phyloP scores from a whole-genome alignment of 2,888 invertebrate genomes.

The Crepidodera aurea region DNA sequence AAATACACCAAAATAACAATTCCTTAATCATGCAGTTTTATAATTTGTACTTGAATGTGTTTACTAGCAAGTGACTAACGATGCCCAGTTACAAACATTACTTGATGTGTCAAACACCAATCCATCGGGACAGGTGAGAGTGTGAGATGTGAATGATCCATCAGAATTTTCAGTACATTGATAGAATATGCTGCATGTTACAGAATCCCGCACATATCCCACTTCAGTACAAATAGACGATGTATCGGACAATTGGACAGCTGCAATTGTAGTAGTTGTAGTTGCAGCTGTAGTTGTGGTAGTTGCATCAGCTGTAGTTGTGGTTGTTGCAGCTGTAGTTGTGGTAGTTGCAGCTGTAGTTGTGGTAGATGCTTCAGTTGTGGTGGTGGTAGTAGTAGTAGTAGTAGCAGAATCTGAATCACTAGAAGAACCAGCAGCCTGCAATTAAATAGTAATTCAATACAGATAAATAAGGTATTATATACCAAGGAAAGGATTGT shows the following conservation, averaged over 20 bases:
- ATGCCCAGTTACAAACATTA: neutral
- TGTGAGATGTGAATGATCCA: neutral
- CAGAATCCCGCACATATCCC: slow-evolving; percentile 62
- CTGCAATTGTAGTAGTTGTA: slow-evolving; percentile 1
- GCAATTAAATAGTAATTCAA: neutral
- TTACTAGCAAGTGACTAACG: too few species aligned
- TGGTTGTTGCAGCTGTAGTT: slow-evolving; percentile 1
- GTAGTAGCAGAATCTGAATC: neutral
- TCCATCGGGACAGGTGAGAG: neutral
- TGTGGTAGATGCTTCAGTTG: slow-evolving; percentile 4
- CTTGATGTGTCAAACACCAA: neutral
- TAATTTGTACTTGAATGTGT: too few species aligned
- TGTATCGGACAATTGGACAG: neutral
- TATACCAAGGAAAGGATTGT: too few species aligned
- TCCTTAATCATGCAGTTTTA: too few species aligned
- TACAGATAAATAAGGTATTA: too few species aligned
- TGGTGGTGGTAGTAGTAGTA: neutral
- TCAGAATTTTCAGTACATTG: slow-evolving; percentile 52
- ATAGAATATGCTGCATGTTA: slow-evolving; percentile 61
- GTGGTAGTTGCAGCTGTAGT: neutral
- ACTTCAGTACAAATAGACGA: slow-evolving; percentile 53
- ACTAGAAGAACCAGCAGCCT: slow-evolving; percentile 2
- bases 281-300: neutral
- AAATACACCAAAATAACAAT: too few species aligned
- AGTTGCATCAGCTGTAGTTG: neutral